Evolutionary conservation across 2,797 vertebrate species (phyloP), one percentile per base, ranked within the genome.

Genomic region (Lacerta viridis): DNA sequence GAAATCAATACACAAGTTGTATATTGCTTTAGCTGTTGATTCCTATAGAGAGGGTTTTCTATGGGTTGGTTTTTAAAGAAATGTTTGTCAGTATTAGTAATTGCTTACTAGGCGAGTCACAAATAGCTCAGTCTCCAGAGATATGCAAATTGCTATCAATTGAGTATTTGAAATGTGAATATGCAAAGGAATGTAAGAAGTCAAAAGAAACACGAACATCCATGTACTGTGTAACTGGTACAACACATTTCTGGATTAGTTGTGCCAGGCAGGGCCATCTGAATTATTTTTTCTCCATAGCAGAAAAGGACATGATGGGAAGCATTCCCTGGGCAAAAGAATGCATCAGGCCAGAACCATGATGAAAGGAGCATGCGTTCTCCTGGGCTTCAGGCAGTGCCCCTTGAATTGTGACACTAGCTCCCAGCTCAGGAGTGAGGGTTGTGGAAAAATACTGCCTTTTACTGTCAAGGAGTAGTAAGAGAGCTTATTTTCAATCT

Each of bases 81-180:
- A 36, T 80, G 17, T 55, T 55, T 68, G 33, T 80, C 79, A 39
- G 43, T 5, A 46, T 41, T 27, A 23, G 64, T 83, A 91, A 81
- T 78, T 59, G 84, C 74, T 86, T 1, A 1, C 7, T 20, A 41
- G 2, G 41, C 6, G 6, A 88, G 39, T 59, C 75, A 86, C 41
- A 85, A 4, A 33, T 0, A 0, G 71, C 66, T 71, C 43, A 13
- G 64, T 27, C 79, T 92, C 88, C 9, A 41, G 33, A 64, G 78
- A 15, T 27, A 93, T 33, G 83, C 0, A 83, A 71, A 71, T 82
- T 36, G 46, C 20, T 41, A 79, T 77, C 41, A 92, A 18, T 25
- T 1, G 1, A 23, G 72, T 36, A 87, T 46, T 55, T 13, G 83
- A 55, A 92, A 81, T 76, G 41, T 82, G 27, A 92, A 90, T 87